A percentile compares a stretch with the other conserved stretches of the same genome.
Evolutionary conservation across 2,797 vertebrate genomes (phyloP).

Genomic region (Myiotriccus ornatus): DNA sequence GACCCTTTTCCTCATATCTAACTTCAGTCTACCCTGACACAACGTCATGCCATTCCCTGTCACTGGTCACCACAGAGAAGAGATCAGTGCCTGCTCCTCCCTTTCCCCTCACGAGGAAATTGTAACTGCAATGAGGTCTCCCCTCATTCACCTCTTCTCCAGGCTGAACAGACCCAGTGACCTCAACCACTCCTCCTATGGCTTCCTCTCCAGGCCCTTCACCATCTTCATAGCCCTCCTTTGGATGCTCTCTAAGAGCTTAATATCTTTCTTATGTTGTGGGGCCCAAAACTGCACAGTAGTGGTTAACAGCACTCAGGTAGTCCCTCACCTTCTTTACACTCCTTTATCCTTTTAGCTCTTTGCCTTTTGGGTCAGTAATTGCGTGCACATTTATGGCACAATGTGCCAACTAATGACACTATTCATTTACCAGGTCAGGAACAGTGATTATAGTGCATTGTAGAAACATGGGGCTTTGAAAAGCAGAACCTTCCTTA

Average conservation of each 20-base stretch:
- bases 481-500: background rate
- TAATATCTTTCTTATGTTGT: background rate
- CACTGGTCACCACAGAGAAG: background rate
- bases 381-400: background rate
- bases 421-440: background rate
- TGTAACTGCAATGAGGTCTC: background rate
- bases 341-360: background rate
- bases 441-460: background rate
- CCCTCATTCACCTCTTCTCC: background rate
- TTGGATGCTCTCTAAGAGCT: background rate
- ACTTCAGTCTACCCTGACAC: background rate
- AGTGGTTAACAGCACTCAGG: background rate
- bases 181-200: fast-evolving
- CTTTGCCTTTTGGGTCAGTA: background rate
- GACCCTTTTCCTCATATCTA: background rate
- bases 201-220: background rate
- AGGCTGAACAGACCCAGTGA: background rate
- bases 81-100: background rate
- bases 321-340: background rate
- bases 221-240: background rate
- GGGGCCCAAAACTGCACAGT: background rate
- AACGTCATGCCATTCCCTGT: background rate
- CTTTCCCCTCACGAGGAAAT: background rate
- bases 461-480: background rate
- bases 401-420: background rate